Conservation (phyloP, 2,888 invertebrate species). For the Cerceris ruficornis region DNA sequence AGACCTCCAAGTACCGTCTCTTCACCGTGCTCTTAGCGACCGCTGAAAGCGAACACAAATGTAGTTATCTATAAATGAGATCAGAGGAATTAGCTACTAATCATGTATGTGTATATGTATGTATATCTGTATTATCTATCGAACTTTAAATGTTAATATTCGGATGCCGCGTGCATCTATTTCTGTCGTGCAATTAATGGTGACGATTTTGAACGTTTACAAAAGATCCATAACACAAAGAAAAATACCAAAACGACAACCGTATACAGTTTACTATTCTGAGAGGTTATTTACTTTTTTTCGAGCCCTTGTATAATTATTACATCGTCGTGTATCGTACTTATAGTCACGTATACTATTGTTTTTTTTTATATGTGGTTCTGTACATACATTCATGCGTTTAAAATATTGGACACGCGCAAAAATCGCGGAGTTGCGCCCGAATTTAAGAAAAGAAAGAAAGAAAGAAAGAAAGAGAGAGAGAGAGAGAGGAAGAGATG, state of each 20-base stretch:
- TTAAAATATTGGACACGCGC: conserved; percentile 61
- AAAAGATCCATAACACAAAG: conserved; percentile 58
- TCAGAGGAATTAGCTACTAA: conserved; percentile 71
- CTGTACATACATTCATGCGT: conserved; percentile 68
- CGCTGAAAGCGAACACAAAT: conserved; percentile 61
- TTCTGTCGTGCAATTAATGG: conserved; percentile 70
- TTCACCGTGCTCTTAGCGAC: conserved; percentile 68
- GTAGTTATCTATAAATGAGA: conserved; percentile 66
- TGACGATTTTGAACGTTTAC: conserved; percentile 67
- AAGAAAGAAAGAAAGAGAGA: background rate
- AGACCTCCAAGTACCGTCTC: conserved; percentile 49
- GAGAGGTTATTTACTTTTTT: conserved; percentile 67
- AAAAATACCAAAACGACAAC: conserved; percentile 63
- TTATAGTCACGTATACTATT: conserved; percentile 67
- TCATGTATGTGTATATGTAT: conserved; percentile 73
- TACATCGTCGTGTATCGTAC: conserved; percentile 66
- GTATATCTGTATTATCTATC: conserved; percentile 72
- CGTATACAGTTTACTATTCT: conserved; percentile 68
- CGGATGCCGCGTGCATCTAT: conserved; percentile 66
- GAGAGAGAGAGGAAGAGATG: background rate
- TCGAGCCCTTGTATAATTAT: conserved; percentile 69
- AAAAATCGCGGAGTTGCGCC: conserved; percentile 56
- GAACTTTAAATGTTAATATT: conserved; percentile 68
- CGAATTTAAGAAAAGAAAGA: conserved; percentile 40
- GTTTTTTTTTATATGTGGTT: conserved; percentile 69